Conservation (phyloP, 2,113 vertebrate genomes). For the Raja brachyura region DNA sequence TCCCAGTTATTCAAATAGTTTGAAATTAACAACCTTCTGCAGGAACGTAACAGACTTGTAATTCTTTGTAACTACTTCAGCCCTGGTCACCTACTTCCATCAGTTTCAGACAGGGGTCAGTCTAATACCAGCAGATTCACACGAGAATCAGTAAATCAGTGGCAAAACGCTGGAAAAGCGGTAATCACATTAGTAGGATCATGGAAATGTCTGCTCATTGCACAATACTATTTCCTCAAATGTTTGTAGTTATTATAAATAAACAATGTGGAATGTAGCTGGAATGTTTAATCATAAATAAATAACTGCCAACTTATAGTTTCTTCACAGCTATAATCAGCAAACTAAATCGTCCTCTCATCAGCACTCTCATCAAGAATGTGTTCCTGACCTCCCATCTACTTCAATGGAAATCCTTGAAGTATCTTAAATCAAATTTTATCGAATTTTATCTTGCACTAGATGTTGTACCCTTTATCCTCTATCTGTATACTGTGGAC, state of each 20-base stretch:
- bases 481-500: no score
- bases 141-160: background rate
- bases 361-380: no score
- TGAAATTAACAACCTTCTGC: background rate
- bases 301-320: background rate
- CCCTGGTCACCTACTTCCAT: background rate
- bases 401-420: no score
- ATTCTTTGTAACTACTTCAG: background rate
- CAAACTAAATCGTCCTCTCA: no score
- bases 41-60: background rate
- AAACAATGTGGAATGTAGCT: background rate
- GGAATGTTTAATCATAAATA: background rate
- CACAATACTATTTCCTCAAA: no score
- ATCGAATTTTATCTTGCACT: no score
- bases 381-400: no score
- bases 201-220: background rate
- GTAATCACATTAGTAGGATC: background rate
- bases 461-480: no score
- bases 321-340: no score
- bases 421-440: no score
- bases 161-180: background rate
- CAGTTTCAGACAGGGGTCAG: background rate
- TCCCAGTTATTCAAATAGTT: background rate
- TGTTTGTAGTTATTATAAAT: background rate
- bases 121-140: background rate